These are phyloP conservation scores for Rostratula benghalensis DNA, from an alignment of 2,113 vertebrate species.

Conservation along the genomic window DNA sequence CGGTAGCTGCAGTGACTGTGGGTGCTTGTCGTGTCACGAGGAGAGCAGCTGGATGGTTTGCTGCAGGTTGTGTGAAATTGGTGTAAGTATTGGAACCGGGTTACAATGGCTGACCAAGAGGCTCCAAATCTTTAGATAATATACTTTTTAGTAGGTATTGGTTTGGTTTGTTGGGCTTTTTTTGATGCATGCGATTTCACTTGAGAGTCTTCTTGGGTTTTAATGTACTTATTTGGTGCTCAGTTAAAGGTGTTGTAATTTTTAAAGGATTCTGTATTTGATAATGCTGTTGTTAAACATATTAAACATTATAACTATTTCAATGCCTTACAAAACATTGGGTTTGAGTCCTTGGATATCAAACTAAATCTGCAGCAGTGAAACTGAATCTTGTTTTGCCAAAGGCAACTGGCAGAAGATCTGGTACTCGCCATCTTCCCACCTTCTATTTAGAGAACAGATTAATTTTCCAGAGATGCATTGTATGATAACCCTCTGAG, in stretches of 20 bases:
- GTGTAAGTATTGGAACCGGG: background rate
- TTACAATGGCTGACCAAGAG: background rate
- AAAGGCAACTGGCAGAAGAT: background rate
- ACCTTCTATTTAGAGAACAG: background rate
- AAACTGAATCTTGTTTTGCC: background rate
- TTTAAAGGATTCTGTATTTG: background rate
- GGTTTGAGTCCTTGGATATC: background rate
- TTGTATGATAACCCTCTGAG: background rate
- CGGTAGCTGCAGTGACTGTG: background rate
- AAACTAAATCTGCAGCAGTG: background rate
- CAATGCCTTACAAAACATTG: background rate
- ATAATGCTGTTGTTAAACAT: background rate
- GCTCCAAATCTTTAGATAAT: background rate
- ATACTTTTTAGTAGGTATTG: background rate
- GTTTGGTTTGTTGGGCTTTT: too few species aligned
- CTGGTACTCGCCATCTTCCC: background rate
- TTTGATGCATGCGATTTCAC: background rate
- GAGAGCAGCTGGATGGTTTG: background rate
- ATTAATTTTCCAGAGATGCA: background rate
- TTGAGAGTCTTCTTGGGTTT: background rate
- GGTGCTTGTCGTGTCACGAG: background rate
- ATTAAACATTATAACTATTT: background rate
- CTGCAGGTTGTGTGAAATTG: background rate
- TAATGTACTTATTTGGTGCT: background rate
- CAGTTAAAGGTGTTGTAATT: background rate